Percentiles rank a stretch among this genome's conserved stretches.
These are phyloP conservation scores for Scaptodrosophila lebanonensis DNA, from an alignment of 1,140 invertebrate species.

Conservation along the genomic window DNA sequence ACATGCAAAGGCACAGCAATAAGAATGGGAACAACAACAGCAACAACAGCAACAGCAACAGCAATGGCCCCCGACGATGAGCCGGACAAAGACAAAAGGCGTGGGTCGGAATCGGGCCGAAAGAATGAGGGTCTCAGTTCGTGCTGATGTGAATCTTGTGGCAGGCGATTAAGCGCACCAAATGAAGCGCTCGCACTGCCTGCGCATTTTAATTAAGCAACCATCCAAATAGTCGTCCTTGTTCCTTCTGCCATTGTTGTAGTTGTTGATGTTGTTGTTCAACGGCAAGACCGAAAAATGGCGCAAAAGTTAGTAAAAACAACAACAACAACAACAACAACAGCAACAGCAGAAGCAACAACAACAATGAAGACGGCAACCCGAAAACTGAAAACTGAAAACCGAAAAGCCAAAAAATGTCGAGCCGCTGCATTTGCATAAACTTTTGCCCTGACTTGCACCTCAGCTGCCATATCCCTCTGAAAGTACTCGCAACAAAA, in stretches of 20 bases:
- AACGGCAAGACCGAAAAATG: constrained; percentile 28
- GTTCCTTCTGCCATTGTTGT: constrained; percentile 12
- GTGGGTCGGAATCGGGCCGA: not conserved
- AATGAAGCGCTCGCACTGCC: constrained; percentile 66
- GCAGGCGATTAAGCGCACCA: constrained; percentile 58
- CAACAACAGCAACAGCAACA: no score
- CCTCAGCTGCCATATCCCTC: constrained; percentile 5
- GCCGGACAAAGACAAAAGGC: no score
- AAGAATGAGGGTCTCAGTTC: not conserved
- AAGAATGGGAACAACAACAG: not conserved
- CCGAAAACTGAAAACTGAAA: constrained; percentile 2
- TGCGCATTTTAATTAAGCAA: constrained; percentile 69
- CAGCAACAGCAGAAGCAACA: not conserved
- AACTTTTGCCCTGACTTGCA: constrained; percentile 48
- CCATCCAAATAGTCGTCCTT: constrained; percentile 31
- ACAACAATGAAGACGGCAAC: not conserved
- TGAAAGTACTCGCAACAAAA: constrained; percentile 16
- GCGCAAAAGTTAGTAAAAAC: constrained; percentile 21
- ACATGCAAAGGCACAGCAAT: constrained; percentile 50
- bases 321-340: not conserved
- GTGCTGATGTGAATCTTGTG: constrained; percentile 56
- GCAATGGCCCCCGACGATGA: no score
- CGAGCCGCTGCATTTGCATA: constrained; percentile 52
- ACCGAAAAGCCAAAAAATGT: constrained; percentile 24
- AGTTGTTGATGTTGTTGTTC: constrained; percentile 8